Conservation (phyloP, 2,888 invertebrate species). For the Morpho helenor region DNA sequence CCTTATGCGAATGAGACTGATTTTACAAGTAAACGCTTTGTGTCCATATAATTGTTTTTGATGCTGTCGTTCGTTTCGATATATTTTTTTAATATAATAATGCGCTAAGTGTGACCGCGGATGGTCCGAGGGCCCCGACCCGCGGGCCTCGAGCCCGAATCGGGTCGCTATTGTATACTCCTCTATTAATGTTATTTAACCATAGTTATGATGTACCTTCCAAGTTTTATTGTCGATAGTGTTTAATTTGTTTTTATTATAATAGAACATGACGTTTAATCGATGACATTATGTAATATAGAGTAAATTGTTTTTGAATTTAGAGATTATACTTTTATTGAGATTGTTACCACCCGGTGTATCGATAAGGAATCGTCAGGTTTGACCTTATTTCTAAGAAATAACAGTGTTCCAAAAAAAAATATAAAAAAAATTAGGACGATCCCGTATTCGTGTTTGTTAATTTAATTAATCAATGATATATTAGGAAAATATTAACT, state of each 20-base stretch:
- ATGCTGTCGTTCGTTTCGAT: constrained; percentile 44
- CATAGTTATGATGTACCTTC: constrained; percentile 43
- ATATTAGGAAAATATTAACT: constrained; percentile 62
- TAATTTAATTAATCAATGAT: constrained; percentile 48
- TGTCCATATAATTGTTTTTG: constrained; percentile 57
- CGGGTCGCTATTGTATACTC: constrained; percentile 42
- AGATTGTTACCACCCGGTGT: constrained; percentile 76
- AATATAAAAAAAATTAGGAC: constrained; percentile 42
- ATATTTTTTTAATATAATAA: constrained; percentile 21
- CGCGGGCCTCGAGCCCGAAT: constrained; percentile 1
- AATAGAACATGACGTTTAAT: constrained; percentile 64
- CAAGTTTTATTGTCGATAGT: constrained; percentile 52
- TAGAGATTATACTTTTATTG: constrained; percentile 69
- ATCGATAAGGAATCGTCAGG: constrained; percentile 50
- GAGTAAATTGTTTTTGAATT: constrained; percentile 69
- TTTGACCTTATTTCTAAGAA: constrained; percentile 44
- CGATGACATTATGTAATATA: constrained; percentile 69
- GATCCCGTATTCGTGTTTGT: constrained; percentile 60
- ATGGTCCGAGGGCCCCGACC: not conserved
- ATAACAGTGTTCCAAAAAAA: constrained; percentile 48
- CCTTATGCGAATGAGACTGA: constrained; percentile 80
- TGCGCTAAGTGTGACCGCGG: not conserved
- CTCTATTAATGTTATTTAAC: constrained; percentile 49
- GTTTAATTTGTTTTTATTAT: constrained; percentile 52
- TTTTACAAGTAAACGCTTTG: constrained; percentile 71